Base-by-base conservation (phyloP, 2,797 vertebrate genomes). In the Trichosurus vulpecula region DNA sequence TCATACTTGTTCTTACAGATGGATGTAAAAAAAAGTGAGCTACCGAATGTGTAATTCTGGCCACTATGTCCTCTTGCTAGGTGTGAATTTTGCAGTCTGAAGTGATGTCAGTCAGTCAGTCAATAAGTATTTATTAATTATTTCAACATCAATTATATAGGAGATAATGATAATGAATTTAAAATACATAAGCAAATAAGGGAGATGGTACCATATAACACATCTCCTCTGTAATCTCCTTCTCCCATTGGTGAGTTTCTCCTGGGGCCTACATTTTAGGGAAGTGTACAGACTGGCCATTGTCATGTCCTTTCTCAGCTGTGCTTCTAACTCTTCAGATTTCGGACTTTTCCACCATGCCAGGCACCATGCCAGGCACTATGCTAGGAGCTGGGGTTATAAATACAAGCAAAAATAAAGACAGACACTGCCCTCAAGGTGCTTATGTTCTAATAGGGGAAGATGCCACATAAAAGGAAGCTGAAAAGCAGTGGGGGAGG, bases 221-320 rank as follows among this genome's bases (percentile, higher is more conserved):
- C 25, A 29, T 87, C 25, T 27, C 10, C 9, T 25, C 25, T 27
- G 22, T 25, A 27, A 1, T 47, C 22, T 25, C 25, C 3, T 51
- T 47, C 41, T 51, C 25, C 10, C 74, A 51, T 87, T 3, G 74
- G 25, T 87, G 74, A 87, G 3, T 87, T 87, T 87, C 74, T 51
- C 13, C 41, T 27, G 41, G 41, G 3, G 41, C 19, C 13, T 47
- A 25, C 8, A 27, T 25, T 4, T 47, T 47, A 81, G 41, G 25
- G 3, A 87, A 27, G 41, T 11, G 2, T 35, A 9, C 22, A 51
- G 25, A 9, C 10, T 87, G 8, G 25, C 41, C 41, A 51, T 22
- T 3, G 1, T 51, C 41, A 0, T 2, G 0, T 87, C 9, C 41
- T 4, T 19, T 74, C 35, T 35, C 6, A 41, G 14, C 1, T 19